Conservation (phyloP, 2,113 vertebrate genomes). For the Podarcis cretensis region DNA sequence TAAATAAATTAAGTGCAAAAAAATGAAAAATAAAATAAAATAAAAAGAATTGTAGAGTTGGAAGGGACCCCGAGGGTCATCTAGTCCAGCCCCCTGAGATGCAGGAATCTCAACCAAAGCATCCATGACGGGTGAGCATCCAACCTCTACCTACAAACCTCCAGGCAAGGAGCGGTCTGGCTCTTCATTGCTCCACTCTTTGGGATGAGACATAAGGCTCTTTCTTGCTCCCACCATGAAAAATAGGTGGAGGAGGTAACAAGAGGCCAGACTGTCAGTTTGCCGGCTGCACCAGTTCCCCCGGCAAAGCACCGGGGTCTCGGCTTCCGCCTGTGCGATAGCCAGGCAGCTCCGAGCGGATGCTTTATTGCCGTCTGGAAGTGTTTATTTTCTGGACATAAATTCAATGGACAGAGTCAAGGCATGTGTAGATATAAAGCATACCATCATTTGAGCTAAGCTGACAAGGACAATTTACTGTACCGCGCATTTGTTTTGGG, state of each 20-base stretch:
- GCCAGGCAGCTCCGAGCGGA: slow-evolving; percentile 74
- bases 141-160: too few relatives aligned
- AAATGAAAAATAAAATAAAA: too few relatives aligned
- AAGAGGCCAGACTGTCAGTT: slow-evolving; percentile 2
- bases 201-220: background rate
- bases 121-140: too few relatives aligned
- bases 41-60: background rate
- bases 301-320: slow-evolving; percentile 60
- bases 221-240: background rate
- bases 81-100: background rate
- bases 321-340: slow-evolving; percentile 70
- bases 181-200: background rate
- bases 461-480: slow-evolving; percentile 88
- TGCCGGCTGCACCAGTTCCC: slow-evolving; percentile 61
- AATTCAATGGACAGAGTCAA: slow-evolving; percentile 87
- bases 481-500: slow-evolving; percentile 81
- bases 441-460: slow-evolving; percentile 86
- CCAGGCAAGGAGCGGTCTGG: background rate
- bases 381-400: slow-evolving; percentile 88
- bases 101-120: too few relatives aligned
- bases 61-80: background rate
- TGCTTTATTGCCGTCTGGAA: slow-evolving; percentile 86
- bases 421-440: slow-evolving; percentile 88
- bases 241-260: slow-evolving; percentile 32
- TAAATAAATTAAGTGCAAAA: too few relatives aligned